Evolutionary conservation across 2,113 vertebrate species (phyloP).

Genomic region (Daubentonia madagascariensis): DNA sequence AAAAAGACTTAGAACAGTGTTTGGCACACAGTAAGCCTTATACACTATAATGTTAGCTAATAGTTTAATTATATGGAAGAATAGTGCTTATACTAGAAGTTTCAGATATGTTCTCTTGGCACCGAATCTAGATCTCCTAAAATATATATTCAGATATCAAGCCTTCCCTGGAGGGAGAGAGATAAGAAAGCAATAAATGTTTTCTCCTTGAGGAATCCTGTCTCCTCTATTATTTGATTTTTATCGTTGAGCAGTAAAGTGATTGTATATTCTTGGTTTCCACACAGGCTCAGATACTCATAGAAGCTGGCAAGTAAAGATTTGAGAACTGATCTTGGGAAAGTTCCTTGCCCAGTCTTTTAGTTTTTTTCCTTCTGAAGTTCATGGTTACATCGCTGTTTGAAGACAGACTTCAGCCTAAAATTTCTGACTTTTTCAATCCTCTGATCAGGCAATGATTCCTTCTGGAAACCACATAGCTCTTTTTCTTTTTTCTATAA

Average conservation of each 20-base stretch:
- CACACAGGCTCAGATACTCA: background rate
- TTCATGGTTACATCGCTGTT: background rate
- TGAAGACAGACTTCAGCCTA: background rate
- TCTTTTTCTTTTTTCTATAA: background rate
- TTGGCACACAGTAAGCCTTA: background rate
- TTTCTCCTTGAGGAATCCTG: background rate
- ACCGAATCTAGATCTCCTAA: background rate
- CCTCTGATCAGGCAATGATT: background rate
- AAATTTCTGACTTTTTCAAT: background rate
- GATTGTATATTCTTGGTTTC: background rate
- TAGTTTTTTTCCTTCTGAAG: background rate
- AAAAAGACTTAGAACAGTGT: background rate
- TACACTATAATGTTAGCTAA: background rate
- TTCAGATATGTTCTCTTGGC: background rate
- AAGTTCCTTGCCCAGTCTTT: background rate
- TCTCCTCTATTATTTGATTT: background rate
- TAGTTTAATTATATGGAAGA: background rate
- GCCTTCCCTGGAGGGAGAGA: background rate
- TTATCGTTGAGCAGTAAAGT: background rate
- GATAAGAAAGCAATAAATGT: background rate
- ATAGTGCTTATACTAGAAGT: background rate
- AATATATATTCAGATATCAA: background rate
- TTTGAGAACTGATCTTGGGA: background rate
- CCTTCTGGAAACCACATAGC: background rate
- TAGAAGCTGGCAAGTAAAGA: background rate